Conservation (phyloP, 2,113 vertebrate genomes). For the Ploceus nigricollis region DNA sequence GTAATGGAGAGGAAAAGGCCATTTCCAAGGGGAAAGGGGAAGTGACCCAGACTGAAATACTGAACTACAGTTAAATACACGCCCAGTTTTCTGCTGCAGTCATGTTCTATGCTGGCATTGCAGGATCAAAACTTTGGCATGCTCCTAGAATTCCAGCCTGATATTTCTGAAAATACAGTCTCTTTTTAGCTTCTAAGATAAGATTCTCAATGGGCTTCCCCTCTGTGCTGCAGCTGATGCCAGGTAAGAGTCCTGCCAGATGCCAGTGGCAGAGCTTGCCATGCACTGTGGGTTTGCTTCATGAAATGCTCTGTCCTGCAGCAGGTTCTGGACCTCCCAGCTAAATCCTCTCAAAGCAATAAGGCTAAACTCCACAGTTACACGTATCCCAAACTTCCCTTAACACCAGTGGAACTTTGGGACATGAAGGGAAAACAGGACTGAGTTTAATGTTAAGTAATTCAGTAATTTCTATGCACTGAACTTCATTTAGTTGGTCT, state of each 20-base stretch:
- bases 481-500: background rate
- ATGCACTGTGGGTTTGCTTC: background rate
- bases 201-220: background rate
- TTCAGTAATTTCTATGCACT: background rate
- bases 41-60: background rate
- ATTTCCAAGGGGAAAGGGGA: background rate
- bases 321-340: background rate
- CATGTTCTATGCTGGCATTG: background rate
- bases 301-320: background rate
- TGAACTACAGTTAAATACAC: background rate
- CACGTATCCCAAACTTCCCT: background rate
- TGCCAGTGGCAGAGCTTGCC: background rate
- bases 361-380: background rate
- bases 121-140: background rate
- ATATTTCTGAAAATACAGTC: background rate
- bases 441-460: background rate
- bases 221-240: background rate
- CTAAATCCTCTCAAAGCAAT: background rate
- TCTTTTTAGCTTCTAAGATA: background rate
- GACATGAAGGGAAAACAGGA: background rate
- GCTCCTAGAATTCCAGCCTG: background rate
- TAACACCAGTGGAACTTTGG: background rate
- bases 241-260: background rate
- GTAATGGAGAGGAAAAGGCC: background rate
- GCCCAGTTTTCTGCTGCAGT: background rate